Base-by-base conservation (phyloP, 2,113 vertebrate species). In the Calonectris borealis region DNA sequence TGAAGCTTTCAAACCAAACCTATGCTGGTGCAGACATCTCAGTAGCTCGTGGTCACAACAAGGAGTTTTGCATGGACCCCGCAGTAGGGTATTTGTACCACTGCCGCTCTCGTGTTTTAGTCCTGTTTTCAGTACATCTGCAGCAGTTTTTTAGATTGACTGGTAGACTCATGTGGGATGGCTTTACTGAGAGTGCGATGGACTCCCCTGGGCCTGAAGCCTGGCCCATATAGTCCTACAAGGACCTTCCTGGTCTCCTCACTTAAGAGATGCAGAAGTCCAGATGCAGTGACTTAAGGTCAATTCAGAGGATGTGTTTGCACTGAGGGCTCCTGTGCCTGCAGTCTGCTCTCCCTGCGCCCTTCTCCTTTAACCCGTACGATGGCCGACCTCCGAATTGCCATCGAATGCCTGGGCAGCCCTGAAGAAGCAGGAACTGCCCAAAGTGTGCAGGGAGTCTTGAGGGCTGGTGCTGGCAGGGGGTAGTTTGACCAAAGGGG, bases 1-100 rank as follows among this genome's bases (percentile, higher is more conserved):
- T 5, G 36, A 10, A 24, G 27, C 18, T 34, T n/a, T 32, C 1
- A 1, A 14, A 25, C 14, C 49, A 34, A 13, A 5, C 40, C 6
- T 21, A 1, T 3, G 22, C 15, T 15, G 66, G 13, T 21, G 52
- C 44, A 24, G 65, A 16, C 31, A 13, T 44, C 49, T 22, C 40
- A 4, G 31, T 3, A 24, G 29, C 58, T 14, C 7, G 5, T 51
- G 78, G 58, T 44, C 12, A 7, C 46, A 19, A 2, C 6, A 2
- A 13, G 66, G 55, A 19, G 51, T 8, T 32, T 8, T 19, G 51
- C 61, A n/a, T 3, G 4, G 4, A 9, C 27, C 18, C 52, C 0
- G 0, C 15, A 4, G 46, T 2, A 2, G 34, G 62, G 38, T 4
- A 13, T 54, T 31, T n/a, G 62, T 55, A 40, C 29, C 2, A 0